These are phyloP conservation scores for Gibbula magus DNA, from an alignment of 2,888 invertebrate species.

Conservation along the genomic window DNA sequence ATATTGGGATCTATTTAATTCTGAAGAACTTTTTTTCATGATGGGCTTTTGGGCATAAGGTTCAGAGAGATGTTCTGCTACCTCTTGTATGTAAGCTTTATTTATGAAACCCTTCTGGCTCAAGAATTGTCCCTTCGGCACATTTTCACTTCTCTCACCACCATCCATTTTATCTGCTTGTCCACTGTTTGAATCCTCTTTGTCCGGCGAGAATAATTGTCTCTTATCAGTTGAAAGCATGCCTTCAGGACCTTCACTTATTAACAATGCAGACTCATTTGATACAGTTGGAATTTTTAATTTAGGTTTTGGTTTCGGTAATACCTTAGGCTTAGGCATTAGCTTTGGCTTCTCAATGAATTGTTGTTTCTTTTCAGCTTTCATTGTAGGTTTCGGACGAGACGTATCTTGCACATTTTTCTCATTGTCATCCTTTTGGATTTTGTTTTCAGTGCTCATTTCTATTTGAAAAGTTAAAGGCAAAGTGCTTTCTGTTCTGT, in stretches of 20 bases:
- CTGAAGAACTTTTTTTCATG: neutral
- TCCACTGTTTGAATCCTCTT: too few relatives aligned
- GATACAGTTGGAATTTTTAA: too few relatives aligned
- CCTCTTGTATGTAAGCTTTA: too few relatives aligned
- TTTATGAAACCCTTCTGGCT: too few relatives aligned
- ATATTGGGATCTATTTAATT: neutral
- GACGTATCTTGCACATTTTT: neutral
- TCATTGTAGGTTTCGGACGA: neutral
- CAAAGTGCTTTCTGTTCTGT: neutral
- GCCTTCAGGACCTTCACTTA: neutral
- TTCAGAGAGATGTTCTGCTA: too few relatives aligned
- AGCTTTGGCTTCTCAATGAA: slow-evolving; percentile 2
- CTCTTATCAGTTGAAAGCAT: slow-evolving; percentile 8
- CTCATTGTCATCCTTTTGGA: neutral
- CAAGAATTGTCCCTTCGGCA: too few relatives aligned
- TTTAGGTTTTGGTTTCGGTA: slow-evolving; percentile 58
- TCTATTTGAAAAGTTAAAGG: neutral
- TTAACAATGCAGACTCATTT: neutral
- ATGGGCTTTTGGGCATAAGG: too few relatives aligned
- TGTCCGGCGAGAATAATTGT: too few relatives aligned
- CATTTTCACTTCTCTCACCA: too few relatives aligned
- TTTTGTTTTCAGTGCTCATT: neutral
- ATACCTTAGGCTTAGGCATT: slow-evolving; percentile 40
- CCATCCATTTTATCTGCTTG: too few relatives aligned
- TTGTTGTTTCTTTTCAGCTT: neutral